phyloP scores from a whole-genome alignment of 2,797 vertebrate genomes.

The Bucorvus abyssinicus region DNA sequence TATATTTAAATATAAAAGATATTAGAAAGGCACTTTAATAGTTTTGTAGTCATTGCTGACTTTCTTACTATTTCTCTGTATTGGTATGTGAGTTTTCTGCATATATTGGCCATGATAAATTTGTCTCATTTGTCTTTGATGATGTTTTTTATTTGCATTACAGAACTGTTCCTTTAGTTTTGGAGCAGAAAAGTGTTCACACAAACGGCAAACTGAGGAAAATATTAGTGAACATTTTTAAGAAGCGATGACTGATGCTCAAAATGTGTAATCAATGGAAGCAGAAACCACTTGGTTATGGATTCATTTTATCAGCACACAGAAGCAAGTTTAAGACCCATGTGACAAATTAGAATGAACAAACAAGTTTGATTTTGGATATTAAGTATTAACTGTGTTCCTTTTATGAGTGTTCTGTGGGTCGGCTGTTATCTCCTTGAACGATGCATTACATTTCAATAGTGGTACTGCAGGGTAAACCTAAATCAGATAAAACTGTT shows the following conservation, averaged over 20 bases:
- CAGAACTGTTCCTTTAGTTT: background rate
- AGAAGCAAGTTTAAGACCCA: background rate
- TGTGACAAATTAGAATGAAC: background rate
- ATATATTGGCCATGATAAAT: background rate
- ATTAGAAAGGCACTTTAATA: background rate
- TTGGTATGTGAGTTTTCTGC: background rate
- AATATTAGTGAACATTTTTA: background rate
- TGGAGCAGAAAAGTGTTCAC: background rate
- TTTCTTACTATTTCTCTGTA: background rate
- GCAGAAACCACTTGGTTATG: background rate
- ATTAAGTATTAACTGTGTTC: background rate
- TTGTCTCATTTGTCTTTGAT: background rate
- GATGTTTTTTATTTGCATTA: background rate
- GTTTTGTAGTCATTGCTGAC: background rate
- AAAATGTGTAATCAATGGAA: background rate
- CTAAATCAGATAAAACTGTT: constrained; percentile 9
- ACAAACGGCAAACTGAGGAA: background rate
- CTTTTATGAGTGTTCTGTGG: background rate
- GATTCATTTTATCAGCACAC: background rate
- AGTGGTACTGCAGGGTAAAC: background rate
- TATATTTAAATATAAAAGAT: background rate
- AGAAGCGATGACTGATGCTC: background rate
- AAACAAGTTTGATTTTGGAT: background rate
- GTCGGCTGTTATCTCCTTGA: background rate
- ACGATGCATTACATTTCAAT: background rate